These are phyloP conservation scores for Gymnothorax reevesii DNA, from an alignment of 2,797 vertebrate genomes.

Conservation along the genomic window DNA sequence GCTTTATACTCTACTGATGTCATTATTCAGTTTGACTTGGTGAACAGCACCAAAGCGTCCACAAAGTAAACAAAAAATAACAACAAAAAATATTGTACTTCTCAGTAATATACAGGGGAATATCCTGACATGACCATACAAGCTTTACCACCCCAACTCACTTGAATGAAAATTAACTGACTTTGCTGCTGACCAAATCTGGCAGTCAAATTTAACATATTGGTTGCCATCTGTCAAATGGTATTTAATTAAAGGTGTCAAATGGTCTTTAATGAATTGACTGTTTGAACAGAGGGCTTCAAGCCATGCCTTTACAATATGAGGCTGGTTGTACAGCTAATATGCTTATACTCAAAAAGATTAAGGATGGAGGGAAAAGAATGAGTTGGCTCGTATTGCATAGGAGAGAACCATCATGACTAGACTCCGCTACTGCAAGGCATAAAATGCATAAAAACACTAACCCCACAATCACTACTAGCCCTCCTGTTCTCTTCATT, in stretches of 20 bases:
- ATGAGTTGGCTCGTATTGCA: background rate
- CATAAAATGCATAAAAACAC: too few relatives aligned
- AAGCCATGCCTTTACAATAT: background rate
- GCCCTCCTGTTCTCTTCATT: too few relatives aligned
- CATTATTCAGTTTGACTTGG: too few relatives aligned
- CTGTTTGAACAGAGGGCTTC: slow-evolving; percentile 3
- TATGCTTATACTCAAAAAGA: slow-evolving; percentile 26
- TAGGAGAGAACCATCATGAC: background rate
- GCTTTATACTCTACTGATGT: too few relatives aligned
- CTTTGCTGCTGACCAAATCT: background rate
- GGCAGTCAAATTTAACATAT: slow-evolving; percentile 5
- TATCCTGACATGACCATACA: background rate
- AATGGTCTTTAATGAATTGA: slow-evolving; percentile 31
- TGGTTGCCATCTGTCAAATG: slow-evolving; percentile 19
- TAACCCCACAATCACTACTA: too few relatives aligned
- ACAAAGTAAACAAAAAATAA: too few relatives aligned
- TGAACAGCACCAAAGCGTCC: too few relatives aligned
- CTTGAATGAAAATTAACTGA: background rate
- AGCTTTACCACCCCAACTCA: background rate
- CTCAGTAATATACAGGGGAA: background rate
- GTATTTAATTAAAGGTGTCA: slow-evolving; percentile 24
- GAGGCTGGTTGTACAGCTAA: slow-evolving; percentile 18
- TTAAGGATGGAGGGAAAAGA: slow-evolving; percentile 29
- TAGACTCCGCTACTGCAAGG: background rate
- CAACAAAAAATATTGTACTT: too few relatives aligned